These are phyloP conservation scores for Chaetodon auriga DNA, from an alignment of 2,113 vertebrate species.

Conservation along the genomic window DNA sequence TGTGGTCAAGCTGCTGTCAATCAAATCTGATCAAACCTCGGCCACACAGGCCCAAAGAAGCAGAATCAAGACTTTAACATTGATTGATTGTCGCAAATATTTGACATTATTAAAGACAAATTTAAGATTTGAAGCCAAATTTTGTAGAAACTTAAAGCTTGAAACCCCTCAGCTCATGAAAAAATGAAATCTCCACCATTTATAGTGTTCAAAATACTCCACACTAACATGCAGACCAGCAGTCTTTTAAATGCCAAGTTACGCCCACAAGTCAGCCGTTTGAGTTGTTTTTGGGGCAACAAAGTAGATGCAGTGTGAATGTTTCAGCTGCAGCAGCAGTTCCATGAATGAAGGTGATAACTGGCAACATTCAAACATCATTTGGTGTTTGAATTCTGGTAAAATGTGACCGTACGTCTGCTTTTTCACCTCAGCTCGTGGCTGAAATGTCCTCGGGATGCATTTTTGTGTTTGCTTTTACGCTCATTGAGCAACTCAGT, in stretches of 20 bases:
- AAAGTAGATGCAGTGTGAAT: background rate
- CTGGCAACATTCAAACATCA: background rate
- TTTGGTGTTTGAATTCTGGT: background rate
- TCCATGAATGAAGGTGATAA: background rate
- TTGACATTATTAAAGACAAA: background rate
- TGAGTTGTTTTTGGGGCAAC: background rate
- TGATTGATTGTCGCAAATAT: background rate
- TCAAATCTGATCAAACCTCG: background rate
- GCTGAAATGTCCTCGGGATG: conserved; percentile 22
- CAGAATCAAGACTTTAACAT: background rate
- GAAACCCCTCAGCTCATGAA: background rate
- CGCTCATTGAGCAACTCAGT: conserved; percentile 37
- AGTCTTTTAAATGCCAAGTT: background rate
- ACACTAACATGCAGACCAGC: no score
- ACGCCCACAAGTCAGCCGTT: background rate
- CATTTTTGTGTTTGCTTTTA: conserved; percentile 17
- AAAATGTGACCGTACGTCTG: background rate
- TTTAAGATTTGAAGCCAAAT: background rate
- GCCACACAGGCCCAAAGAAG: no score
- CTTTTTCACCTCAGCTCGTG: background rate
- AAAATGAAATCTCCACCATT: background rate
- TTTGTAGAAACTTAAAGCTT: background rate
- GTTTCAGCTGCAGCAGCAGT: background rate
- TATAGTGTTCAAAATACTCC: background rate
- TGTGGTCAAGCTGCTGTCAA: background rate